A percentile compares a stretch with the other conserved stretches of the same genome.
These are phyloP conservation scores for Chelon auratus DNA, from an alignment of 2,797 vertebrate species.

Conservation along the genomic window DNA sequence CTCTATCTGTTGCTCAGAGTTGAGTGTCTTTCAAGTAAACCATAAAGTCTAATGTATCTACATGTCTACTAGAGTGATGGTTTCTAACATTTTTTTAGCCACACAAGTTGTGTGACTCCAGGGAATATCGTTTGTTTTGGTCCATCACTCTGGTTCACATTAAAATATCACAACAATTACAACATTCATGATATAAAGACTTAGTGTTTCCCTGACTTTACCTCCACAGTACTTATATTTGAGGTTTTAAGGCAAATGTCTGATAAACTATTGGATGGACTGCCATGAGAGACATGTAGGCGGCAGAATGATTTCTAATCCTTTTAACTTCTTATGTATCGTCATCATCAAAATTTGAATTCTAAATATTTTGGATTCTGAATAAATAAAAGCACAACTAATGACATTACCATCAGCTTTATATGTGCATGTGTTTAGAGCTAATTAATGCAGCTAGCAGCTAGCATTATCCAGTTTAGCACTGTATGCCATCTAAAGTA, in stretches of 20 bases:
- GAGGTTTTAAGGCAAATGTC: background rate
- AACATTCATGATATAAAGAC: background rate
- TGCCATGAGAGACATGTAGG: too few relatives aligned
- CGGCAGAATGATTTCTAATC: background rate
- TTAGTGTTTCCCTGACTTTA: background rate
- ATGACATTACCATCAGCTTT: background rate
- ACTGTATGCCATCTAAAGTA: background rate
- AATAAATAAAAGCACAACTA: background rate
- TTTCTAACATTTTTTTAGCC: background rate
- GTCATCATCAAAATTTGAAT: background rate
- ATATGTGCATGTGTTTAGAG: background rate
- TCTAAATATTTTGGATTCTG: background rate
- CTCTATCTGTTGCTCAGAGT: constrained; percentile 13
- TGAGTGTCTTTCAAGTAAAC: background rate
- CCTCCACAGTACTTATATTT: background rate
- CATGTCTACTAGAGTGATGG: background rate
- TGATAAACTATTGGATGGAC: background rate
- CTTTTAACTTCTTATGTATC: background rate
- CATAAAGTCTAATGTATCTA: background rate
- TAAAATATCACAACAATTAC: background rate
- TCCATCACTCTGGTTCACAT: background rate
- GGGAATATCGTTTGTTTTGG: background rate
- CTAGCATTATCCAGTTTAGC: background rate
- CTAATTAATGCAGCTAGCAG: background rate
- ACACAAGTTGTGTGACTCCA: background rate